Conservation (phyloP, 37 sponge, comb jelly and placozoan species). For the Beroe ovata region DNA sequence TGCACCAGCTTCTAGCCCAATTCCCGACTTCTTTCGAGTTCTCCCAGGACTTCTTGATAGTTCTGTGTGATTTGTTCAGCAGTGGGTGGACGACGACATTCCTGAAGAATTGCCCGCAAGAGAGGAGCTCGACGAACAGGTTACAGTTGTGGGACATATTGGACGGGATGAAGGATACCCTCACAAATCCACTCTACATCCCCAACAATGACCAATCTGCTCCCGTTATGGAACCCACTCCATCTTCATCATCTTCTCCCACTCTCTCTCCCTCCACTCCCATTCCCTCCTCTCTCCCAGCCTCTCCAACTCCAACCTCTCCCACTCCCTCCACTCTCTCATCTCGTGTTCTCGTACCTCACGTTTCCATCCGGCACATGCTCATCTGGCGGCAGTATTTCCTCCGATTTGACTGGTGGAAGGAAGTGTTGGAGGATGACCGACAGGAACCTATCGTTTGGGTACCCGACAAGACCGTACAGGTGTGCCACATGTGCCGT, state of each 20-base stretch:
- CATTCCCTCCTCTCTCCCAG: background rate
- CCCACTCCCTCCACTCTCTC: background rate
- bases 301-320: background rate
- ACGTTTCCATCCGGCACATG: slow-evolving; percentile 75
- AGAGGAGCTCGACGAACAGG: background rate
- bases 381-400: slow-evolving; percentile 93
- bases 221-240: background rate
- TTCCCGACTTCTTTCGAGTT: slow-evolving; percentile 89
- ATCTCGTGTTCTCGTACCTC: background rate
- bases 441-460: slow-evolving; percentile 80
- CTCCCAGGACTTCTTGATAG: slow-evolving; percentile 74
- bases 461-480: slow-evolving; percentile 78
- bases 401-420: slow-evolving; percentile 79
- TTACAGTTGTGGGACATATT: slow-evolving; percentile 51
- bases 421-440: slow-evolving; percentile 23
- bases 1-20: slow-evolving; percentile 82
- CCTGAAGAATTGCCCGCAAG: slow-evolving; percentile 66
- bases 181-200: background rate
- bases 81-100: slow-evolving; percentile 81
- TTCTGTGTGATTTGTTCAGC: slow-evolving; percentile 84
- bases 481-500: slow-evolving; percentile 78
- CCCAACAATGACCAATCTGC: background rate
- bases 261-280: background rate
- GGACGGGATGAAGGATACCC: slow-evolving; percentile 11
- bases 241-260: background rate